Conservation (phyloP, 2,797 vertebrate genomes). For the Melanotaenia pygmaea region DNA sequence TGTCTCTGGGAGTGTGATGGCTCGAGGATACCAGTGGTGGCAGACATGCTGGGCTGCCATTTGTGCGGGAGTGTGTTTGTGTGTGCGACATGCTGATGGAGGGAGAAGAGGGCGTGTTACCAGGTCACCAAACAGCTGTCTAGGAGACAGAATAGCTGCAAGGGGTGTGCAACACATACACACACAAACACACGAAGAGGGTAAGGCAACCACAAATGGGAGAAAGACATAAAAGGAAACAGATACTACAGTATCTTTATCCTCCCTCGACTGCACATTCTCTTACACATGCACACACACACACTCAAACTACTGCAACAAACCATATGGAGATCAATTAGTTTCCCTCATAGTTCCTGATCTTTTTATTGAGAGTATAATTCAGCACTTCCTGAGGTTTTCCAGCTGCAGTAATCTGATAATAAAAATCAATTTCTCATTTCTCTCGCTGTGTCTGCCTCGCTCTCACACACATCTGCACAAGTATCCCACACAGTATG, state of each 20-base stretch:
- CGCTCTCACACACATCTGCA: not conserved
- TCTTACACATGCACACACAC: conserved; percentile 5
- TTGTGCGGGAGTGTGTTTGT: conserved; percentile 21
- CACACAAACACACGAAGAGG: conserved; percentile 8
- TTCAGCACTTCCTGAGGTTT: conserved; percentile 35
- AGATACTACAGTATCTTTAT: conserved; percentile 19
- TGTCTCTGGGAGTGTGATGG: conserved; percentile 34
- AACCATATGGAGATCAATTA: conserved; percentile 36
- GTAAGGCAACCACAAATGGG: conserved; percentile 30
- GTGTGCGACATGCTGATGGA: conserved; percentile 31
- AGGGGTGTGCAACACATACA: conserved; percentile 41
- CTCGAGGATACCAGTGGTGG: conserved; percentile 47
- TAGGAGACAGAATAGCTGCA: conserved; percentile 56
- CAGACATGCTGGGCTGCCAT: conserved; percentile 39
- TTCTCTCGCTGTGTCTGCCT: not conserved
- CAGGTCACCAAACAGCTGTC: conserved; percentile 77
- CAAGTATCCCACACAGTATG: not conserved
- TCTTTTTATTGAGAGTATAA: conserved; percentile 31
- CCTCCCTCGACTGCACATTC: not conserved
- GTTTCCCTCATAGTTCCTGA: conserved; percentile 34
- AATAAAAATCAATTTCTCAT: conserved; percentile 47
- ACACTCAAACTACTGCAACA: conserved; percentile 13
- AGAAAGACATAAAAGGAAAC: conserved; percentile 39
- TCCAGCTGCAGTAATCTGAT: conserved; percentile 22
- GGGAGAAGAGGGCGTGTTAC: conserved; percentile 39